Conservation (phyloP, 2,113 vertebrate genomes). For the Tupaia tana region DNA sequence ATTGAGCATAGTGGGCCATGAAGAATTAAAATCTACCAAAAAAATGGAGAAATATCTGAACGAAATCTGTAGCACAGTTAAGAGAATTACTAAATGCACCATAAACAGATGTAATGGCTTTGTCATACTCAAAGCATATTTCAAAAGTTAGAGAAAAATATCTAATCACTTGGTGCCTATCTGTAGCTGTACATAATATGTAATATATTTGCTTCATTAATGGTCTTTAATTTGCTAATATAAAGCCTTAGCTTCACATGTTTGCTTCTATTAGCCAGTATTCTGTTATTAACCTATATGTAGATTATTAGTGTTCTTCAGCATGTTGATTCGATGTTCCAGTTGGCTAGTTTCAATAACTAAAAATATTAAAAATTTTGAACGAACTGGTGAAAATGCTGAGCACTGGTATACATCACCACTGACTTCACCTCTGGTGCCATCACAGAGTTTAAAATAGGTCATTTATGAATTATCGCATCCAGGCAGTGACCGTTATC, state of each 20-base stretch:
- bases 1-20: conserved; percentile 57
- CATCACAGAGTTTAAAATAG: background rate
- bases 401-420: background rate
- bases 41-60: conserved; percentile 28
- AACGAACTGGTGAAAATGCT: background rate
- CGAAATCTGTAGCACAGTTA: background rate
- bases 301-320: background rate
- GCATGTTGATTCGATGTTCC: background rate
- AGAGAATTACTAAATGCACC: conserved; percentile 11
- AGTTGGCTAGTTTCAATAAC: background rate
- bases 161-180: background rate
- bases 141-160: background rate
- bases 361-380: background rate
- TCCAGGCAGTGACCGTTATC: background rate
- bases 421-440: background rate
- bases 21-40: conserved; percentile 61
- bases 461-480: background rate
- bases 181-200: background rate
- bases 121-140: background rate
- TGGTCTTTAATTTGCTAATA: background rate
- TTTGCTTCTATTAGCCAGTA: background rate
- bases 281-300: background rate
- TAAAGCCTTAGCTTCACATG: background rate
- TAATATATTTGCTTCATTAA: background rate
- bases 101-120: background rate